phyloP scores from a whole-genome alignment of 2,888 invertebrate species.

The Amorpha juglandis region DNA sequence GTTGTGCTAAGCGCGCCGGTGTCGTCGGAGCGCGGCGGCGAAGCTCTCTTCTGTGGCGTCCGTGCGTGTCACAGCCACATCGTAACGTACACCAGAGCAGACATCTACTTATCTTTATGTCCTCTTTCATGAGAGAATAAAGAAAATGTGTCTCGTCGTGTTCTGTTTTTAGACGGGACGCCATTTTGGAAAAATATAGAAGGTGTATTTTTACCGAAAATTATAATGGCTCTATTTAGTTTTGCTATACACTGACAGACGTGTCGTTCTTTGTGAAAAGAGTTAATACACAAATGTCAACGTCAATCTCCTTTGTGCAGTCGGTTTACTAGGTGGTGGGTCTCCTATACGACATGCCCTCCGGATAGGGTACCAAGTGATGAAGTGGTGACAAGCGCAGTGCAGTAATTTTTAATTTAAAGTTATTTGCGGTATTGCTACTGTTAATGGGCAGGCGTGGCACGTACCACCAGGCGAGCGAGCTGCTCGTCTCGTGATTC shows the following conservation, averaged over 20 bases:
- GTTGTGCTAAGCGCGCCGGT: neutral
- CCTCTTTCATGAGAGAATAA: conserved; percentile 23
- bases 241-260: neutral
- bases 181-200: conserved; percentile 17
- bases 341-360: too few species aligned
- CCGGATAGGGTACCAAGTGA: too few species aligned
- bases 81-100: conserved; percentile 17
- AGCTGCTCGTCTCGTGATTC: too few species aligned
- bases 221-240: neutral
- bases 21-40: conserved; percentile 29
- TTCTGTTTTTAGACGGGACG: conserved; percentile 19
- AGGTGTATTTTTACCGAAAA: conserved; percentile 1
- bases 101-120: conserved; percentile 24
- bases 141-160: conserved; percentile 21
- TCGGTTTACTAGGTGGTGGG: too few species aligned
- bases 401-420: too few species aligned
- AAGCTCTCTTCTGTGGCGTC: conserved; percentile 9
- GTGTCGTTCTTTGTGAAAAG: neutral
- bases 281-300: neutral
- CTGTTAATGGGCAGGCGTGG: too few species aligned
- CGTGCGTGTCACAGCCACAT: conserved; percentile 22
- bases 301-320: neutral
- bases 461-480: too few species aligned
- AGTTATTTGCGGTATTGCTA: too few species aligned
- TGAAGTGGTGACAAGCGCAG: too few species aligned